Percentiles rank a stretch among this genome's conserved stretches.
Conservation (phyloP, 2,888 invertebrate genomes). For the Drosophila mayaguana region DNA sequence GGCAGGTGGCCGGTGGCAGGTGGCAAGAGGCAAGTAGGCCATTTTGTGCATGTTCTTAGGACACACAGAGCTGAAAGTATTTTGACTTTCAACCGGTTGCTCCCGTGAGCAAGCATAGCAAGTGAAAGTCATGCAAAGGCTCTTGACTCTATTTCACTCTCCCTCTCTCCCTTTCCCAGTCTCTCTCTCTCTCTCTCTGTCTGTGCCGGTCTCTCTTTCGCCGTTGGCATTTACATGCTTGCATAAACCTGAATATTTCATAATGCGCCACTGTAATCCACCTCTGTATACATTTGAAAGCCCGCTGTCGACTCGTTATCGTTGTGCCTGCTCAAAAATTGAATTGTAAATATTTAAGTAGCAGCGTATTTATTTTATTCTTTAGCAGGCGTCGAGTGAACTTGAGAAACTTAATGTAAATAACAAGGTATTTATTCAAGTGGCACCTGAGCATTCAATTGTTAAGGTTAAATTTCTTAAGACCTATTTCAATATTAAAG, state of each 20-base stretch:
- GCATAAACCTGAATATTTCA: slow-evolving; percentile 79
- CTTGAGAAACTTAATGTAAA: slow-evolving; percentile 21
- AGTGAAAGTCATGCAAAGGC: slow-evolving; percentile 68
- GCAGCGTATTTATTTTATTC: slow-evolving; percentile 8
- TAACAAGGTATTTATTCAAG: not conserved
- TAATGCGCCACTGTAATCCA: slow-evolving; percentile 37
- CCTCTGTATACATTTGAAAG: slow-evolving; percentile 30
- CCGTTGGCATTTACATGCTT: slow-evolving; percentile 76
- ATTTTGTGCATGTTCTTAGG: slow-evolving; percentile 59
- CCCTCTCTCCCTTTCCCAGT: too few species aligned
- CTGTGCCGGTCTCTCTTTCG: not conserved
- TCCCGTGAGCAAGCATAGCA: slow-evolving; percentile 52
- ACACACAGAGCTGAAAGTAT: slow-evolving; percentile 26
- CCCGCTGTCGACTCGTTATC: slow-evolving; percentile 66
- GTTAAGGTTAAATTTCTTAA: not conserved
- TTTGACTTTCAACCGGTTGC: slow-evolving; percentile 66
- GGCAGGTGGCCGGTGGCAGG: slow-evolving; percentile 22
- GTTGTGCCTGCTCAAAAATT: slow-evolving; percentile 57
- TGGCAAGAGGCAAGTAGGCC: slow-evolving; percentile 68
- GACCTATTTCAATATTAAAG: not conserved
- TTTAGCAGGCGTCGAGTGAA: slow-evolving; percentile 25
- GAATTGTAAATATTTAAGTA: slow-evolving; percentile 74
- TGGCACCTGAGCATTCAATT: slow-evolving; percentile 9
- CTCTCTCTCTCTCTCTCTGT: not conserved
- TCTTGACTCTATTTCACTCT: slow-evolving; percentile 23